Percentiles rank a stretch among this genome's conserved stretches.
phyloP scores from a whole-genome alignment of 2,797 vertebrate genomes.

The Myotis findleyi region DNA sequence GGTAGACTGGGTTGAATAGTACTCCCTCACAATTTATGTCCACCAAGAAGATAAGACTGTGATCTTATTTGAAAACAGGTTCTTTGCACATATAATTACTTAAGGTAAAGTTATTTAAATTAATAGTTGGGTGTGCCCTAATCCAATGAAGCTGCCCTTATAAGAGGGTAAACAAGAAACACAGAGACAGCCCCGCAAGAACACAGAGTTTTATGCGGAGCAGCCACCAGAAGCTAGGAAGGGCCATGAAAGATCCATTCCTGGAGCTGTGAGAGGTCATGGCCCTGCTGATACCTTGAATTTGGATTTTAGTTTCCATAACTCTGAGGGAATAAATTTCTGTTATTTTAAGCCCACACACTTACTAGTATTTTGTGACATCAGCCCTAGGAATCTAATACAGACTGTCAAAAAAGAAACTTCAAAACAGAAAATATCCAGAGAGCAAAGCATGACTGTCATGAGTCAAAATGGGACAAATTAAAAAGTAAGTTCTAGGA shows the following conservation, averaged over 20 bases:
- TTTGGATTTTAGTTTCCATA: not conserved
- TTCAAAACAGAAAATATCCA: not conserved
- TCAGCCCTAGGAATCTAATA: not conserved
- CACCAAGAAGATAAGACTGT: not conserved
- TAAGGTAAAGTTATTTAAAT: not conserved
- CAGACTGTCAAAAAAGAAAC: not conserved
- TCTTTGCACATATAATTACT: not conserved
- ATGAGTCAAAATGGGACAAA: conserved; percentile 13
- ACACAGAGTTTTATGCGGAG: not conserved
- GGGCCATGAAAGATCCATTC: not conserved
- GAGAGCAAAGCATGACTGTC: not conserved
- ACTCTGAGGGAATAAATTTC: not conserved
- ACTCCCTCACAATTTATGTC: not conserved
- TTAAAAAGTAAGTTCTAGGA: conserved; percentile 17
- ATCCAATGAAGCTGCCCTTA: not conserved
- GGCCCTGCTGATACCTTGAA: not conserved
- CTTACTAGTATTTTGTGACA: not conserved
- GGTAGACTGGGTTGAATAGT: not conserved
- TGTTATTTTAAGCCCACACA: not conserved
- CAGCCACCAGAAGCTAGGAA: not conserved
- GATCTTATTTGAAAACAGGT: not conserved
- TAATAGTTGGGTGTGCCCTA: not conserved
- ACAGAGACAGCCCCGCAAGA: not conserved
- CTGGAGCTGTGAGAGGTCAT: not conserved
- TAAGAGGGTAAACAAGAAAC: not conserved